phyloP scores from a whole-genome alignment of 1,140 invertebrate species.

The Cydia pomonella region DNA sequence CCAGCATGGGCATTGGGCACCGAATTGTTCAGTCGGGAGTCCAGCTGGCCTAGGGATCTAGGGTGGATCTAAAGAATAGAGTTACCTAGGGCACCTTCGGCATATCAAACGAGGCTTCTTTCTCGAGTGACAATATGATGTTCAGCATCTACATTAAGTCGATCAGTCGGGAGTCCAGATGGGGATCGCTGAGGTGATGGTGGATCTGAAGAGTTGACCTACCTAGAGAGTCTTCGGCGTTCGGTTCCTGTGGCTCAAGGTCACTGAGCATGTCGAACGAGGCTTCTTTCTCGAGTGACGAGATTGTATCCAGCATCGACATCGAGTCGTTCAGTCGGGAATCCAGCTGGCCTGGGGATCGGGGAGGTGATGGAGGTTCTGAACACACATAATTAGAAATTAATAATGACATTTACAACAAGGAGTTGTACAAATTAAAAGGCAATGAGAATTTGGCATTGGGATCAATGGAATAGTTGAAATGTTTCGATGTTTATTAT shows the following conservation, averaged over 20 bases:
- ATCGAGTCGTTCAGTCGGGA: neutral
- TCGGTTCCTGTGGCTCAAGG: conserved; percentile 33
- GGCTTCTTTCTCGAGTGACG: conserved; percentile 35
- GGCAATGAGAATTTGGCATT: neutral
- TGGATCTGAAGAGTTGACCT: neutral
- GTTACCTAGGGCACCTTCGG: conserved; percentile 43
- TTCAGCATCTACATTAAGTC: neutral
- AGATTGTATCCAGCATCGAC: conserved; percentile 7
- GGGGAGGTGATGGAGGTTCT: conserved; percentile 4
- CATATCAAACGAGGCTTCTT: conserved; percentile 47
- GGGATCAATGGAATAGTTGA: too few species aligned
- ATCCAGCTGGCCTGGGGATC: neutral
- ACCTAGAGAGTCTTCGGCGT: conserved; percentile 43
- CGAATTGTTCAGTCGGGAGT: neutral
- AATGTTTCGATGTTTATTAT: too few species aligned
- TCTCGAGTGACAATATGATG: neutral
- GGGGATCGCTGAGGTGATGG: neutral
- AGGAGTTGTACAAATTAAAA: too few species aligned
- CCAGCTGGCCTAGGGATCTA: neutral
- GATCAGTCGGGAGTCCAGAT: neutral
- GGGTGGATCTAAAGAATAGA: neutral
- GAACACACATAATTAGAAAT: too few species aligned
- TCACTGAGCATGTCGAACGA: conserved; percentile 50
- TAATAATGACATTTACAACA: neutral
- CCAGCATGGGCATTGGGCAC: neutral